phyloP scores from a whole-genome alignment of 2,113 vertebrate genomes.

The Clarias gariepinus region DNA sequence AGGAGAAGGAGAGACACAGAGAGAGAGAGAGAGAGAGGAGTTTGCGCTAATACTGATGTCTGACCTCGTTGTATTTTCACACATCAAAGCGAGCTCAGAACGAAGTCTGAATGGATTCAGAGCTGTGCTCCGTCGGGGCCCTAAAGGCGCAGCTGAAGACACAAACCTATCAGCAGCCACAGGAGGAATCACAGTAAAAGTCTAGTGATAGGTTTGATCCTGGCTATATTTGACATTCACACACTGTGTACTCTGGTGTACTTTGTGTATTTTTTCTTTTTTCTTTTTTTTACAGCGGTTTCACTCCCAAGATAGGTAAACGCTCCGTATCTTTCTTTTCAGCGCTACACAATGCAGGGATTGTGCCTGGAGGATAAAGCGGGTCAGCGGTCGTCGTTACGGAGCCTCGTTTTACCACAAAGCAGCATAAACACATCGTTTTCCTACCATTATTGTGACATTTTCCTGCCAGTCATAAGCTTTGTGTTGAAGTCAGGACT shows the following conservation, averaged over 20 bases:
- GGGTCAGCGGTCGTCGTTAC: neutral
- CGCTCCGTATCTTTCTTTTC: conserved; percentile 31
- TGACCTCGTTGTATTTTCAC: conserved; percentile 64
- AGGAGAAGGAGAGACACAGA: neutral
- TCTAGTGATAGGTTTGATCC: conserved; percentile 74
- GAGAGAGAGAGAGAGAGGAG: neutral
- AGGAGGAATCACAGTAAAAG: conserved; percentile 60
- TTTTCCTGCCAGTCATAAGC: neutral
- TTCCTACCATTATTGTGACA: neutral
- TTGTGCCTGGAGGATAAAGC: conserved; percentile 15
- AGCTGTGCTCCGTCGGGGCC: conserved; percentile 61
- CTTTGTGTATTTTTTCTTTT: conserved; percentile 1
- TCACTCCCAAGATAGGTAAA: conserved; percentile 26
- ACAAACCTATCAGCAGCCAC: conserved; percentile 68
- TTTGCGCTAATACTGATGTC: conserved; percentile 54
- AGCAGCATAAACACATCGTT: neutral
- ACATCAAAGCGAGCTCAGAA: conserved; percentile 63
- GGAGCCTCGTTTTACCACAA: neutral
- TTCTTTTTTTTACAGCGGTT: neutral
- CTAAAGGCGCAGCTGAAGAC: conserved; percentile 44
- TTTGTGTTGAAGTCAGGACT: neutral
- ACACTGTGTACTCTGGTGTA: conserved; percentile 44
- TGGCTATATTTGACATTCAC: conserved; percentile 74
- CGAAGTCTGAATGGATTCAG: conserved; percentile 46
- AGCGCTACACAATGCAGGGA: conserved; percentile 11